A percentile compares a stretch with the other conserved stretches of the same genome.
These are phyloP conservation scores for Tylochromis polylepis DNA, from an alignment of 2,113 vertebrate species.

Conservation along the genomic window DNA sequence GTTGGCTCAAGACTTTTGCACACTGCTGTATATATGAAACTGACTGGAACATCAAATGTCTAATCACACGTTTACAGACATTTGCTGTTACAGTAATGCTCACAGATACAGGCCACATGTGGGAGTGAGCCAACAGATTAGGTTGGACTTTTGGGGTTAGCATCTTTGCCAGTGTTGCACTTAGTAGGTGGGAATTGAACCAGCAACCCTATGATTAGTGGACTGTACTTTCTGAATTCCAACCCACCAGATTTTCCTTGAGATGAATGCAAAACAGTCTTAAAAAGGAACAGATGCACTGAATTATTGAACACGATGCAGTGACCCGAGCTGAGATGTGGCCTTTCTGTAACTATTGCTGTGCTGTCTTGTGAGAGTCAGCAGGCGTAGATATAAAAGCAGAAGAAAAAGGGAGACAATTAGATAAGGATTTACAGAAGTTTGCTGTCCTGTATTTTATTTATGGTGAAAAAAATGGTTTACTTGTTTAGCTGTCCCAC, in stretches of 20 bases:
- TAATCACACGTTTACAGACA: background rate
- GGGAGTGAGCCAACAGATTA: background rate
- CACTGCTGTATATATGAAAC: background rate
- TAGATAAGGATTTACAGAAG: background rate
- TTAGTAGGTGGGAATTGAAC: background rate
- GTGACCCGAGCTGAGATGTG: background rate
- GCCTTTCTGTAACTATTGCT: background rate
- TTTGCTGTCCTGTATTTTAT: background rate
- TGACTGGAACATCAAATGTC: background rate
- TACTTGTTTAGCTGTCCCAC: background rate
- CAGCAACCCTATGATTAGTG: background rate
- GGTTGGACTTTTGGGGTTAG: background rate
- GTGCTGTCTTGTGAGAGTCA: background rate
- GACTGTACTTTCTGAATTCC: background rate
- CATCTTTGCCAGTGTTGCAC: background rate
- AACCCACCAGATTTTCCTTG: background rate
- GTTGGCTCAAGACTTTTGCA: background rate
- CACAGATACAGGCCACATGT: background rate
- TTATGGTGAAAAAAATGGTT: background rate
- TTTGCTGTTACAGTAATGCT: background rate
- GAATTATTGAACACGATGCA: constrained; percentile 22
- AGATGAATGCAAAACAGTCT: background rate
- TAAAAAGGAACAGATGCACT: background rate
- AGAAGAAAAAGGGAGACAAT: background rate
- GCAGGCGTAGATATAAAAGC: background rate